Evolutionary conservation across 2,888 invertebrate species (phyloP), one percentile per base, ranked within the genome.

Genomic region (Drosophila setosimentum): DNA sequence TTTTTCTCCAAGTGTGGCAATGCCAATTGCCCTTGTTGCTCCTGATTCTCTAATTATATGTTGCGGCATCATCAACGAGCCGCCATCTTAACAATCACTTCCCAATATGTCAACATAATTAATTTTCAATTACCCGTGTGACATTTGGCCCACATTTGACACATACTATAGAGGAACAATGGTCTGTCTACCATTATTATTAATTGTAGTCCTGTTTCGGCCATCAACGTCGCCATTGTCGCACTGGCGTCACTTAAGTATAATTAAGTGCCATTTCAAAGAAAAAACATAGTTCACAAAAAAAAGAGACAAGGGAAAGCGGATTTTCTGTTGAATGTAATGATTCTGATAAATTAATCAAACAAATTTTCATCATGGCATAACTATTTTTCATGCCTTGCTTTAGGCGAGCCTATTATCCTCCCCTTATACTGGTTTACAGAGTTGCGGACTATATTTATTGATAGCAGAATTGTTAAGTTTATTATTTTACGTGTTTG

Each of bases 81-180:
- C 58, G 68, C 71, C 73, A 78, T 78, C 76, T 78, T 78, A 76
- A 79, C 86, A 87, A 87, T 89, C 83, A 87, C 83, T 85, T 83
- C 73, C 77, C 78, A 89, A 87, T 88, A 89, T 78, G 88, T 89
- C 89, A 87, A 87, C 90, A 89, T 87, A 89, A 89, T 87, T 87
- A 87, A 87, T 89, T 87, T 87, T 89, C 87, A 87, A 87, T 87
- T 87, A 87, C 76, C 80, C 82, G 68, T 66, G 81, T 76, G 82
- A 76, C 85, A 81, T 82, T 87, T 63, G 59, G 55, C 48, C 55
- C 61, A 58, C 58, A 61, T 50, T 50, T 58, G 16, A 53, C 49
- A 45, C 50, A 42, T 32, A 70, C 29, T 42, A 16, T 27, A 40
- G 62, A 29, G 27, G 21, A 24, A 73, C 62, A 62, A 60, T 63